Conservation (phyloP, 2,888 invertebrate genomes). For the Diplolepis rosae region DNA sequence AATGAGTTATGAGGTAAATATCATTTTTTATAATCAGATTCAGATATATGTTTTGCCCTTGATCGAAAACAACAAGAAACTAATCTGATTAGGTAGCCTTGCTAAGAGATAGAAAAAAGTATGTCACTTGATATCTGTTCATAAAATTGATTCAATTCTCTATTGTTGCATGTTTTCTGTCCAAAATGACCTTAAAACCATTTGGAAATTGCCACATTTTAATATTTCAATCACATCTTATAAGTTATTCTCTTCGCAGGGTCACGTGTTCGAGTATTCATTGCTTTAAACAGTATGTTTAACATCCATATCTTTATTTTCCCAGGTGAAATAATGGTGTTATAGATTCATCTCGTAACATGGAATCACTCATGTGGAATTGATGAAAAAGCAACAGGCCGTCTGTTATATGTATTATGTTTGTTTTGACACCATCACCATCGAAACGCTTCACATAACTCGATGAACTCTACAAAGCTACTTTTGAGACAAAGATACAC, state of each 20-base stretch:
- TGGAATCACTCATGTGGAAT: constrained; percentile 27
- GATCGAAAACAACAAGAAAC: not conserved
- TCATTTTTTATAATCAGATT: constrained; percentile 4
- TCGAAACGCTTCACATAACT: constrained; percentile 11
- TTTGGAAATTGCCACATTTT: constrained; percentile 8
- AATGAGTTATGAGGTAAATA: not conserved
- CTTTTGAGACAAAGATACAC: constrained; percentile 46
- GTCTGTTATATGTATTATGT: constrained; percentile 27
- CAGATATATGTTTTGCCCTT: constrained; percentile 3
- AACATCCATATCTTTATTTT: constrained; percentile 22
- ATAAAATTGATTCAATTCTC: not conserved
- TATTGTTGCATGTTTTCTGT: not conserved
- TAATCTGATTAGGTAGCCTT: constrained; percentile 8
- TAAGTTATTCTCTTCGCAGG: not conserved
- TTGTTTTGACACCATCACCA: constrained; percentile 18
- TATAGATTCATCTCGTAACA: constrained; percentile 3
- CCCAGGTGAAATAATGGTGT: constrained; percentile 1
- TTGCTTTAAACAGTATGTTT: not conserved
- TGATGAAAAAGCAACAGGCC: constrained; percentile 21
- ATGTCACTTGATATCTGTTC: not conserved
- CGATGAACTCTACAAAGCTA: constrained; percentile 42
- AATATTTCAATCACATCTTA: not conserved
- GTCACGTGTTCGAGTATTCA: not conserved
- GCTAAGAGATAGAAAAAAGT: not conserved
- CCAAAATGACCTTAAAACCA: not conserved